Conservation (phyloP, 2,113 vertebrate genomes). For the Notothenia coriiceps region DNA sequence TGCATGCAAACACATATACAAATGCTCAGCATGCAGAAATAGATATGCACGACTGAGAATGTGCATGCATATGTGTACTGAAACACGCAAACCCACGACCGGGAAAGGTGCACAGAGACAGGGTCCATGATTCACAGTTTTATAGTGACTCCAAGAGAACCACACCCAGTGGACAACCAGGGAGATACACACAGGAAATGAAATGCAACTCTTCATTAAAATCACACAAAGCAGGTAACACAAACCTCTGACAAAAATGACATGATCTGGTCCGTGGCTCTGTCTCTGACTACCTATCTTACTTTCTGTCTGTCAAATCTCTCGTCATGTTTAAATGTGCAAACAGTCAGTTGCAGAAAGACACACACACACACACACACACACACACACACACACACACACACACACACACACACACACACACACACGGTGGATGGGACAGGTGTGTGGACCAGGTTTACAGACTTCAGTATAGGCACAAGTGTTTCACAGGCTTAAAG, state of each 20-base stretch:
- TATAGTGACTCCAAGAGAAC: slow-evolving; percentile 32
- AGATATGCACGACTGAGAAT: slow-evolving; percentile 7
- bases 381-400: slow-evolving; percentile 16
- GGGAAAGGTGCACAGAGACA: slow-evolving; percentile 2
- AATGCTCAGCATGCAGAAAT: slow-evolving; percentile 36
- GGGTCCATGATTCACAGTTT: slow-evolving; percentile 24
- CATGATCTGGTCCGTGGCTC: slow-evolving; percentile 40
- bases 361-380: slow-evolving; percentile 11
- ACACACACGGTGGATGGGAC: slow-evolving; percentile 38
- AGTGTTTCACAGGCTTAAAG: slow-evolving; percentile 54
- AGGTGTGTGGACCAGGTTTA: slow-evolving; percentile 67
- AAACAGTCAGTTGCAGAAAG: slow-evolving; percentile 51
- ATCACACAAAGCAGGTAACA: slow-evolving; percentile 52
- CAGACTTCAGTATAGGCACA: slow-evolving; percentile 40
- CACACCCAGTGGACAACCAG: slow-evolving; percentile 57
- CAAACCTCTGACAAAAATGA: slow-evolving; percentile 46
- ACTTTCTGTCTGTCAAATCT: slow-evolving; percentile 52
- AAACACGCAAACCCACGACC: neutral
- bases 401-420: slow-evolving; percentile 7
- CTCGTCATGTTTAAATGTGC: slow-evolving; percentile 57
- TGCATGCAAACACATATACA: slow-evolving; percentile 40
- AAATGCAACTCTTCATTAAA: slow-evolving; percentile 58
- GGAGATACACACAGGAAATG: slow-evolving; percentile 34
- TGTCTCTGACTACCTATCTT: slow-evolving; percentile 42
- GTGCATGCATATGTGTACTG: slow-evolving; percentile 11